A percentile compares a stretch with the other conserved stretches of the same genome.
phyloP scores from a whole-genome alignment of 2,113 vertebrate species.

The Amphiprion percula region DNA sequence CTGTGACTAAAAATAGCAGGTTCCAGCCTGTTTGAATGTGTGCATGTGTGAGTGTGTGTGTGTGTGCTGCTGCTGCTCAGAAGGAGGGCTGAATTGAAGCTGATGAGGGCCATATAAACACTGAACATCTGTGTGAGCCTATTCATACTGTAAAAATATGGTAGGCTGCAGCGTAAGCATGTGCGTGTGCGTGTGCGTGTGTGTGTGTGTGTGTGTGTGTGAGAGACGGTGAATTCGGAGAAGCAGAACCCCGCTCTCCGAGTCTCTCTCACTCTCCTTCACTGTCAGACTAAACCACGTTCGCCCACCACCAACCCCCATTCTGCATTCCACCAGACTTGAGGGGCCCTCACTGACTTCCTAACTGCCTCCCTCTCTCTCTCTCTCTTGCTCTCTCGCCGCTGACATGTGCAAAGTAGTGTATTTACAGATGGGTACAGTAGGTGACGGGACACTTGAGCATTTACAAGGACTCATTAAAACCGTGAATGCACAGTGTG shows the following conservation, averaged over 20 bases:
- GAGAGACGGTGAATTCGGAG: slow-evolving; percentile 15
- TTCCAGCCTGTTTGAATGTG: slow-evolving; percentile 41
- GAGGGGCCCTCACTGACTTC: slow-evolving; percentile 75
- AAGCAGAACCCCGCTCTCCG: slow-evolving; percentile 49
- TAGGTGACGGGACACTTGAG: background rate
- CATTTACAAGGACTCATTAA: slow-evolving; percentile 20
- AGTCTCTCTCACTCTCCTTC: slow-evolving; percentile 36
- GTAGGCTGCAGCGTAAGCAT: slow-evolving; percentile 21
- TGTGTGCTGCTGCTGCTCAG: slow-evolving; percentile 53
- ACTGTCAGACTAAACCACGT: slow-evolving; percentile 36
- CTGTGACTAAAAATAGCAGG: slow-evolving; percentile 68
- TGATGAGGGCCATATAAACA: slow-evolving; percentile 71
- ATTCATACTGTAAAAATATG: slow-evolving; percentile 74
- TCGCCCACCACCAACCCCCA: slow-evolving; percentile 42
- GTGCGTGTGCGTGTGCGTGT: background rate
- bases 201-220: slow-evolving; percentile 3
- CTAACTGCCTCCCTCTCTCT: slow-evolving; percentile 61
- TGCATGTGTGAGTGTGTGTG: slow-evolving; percentile 19
- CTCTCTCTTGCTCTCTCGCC: background rate
- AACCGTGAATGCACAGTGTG: background rate
- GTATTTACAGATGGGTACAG: slow-evolving; percentile 38
- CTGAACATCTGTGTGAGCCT: slow-evolving; percentile 75
- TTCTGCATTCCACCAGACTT: slow-evolving; percentile 72
- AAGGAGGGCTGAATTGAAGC: slow-evolving; percentile 60
- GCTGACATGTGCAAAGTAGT: slow-evolving; percentile 32